Base-by-base conservation (phyloP, 2,888 invertebrate species). In the Orchesella flavescens region DNA sequence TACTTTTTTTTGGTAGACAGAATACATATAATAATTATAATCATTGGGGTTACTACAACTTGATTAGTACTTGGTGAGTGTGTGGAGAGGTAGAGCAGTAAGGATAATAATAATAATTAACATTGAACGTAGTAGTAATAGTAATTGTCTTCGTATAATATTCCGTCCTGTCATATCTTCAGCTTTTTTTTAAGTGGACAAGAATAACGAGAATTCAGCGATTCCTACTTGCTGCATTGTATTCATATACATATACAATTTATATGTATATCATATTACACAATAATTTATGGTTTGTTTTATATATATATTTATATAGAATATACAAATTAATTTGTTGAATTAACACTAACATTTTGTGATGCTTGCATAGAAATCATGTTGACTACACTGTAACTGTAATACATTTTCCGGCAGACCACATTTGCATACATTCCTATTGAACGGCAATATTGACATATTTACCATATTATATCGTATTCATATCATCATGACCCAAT, bases 281-380 rank as follows among this genome's bases (percentile, higher is more conserved):
- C 53, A 53, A 53, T 17, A 17, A 17, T 53, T 53, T 53, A n/a
- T 53, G 13, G 1, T n/a, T 53, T 53, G 13, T n/a, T n/a, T 53
- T 53, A 5, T 53, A 13, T 17, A 57, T 19, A 57, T 69, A 15
- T 21, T 21, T 69, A n/a, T 66, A 44, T 44, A 69, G 53, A n/a
- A 53, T 69, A 77, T 77, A 77, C 76, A 76, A 76, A 76, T 76
- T 66, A 76, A 76, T 76, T 76, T 76, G 65, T 76, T 66, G 49
- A 49, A 49, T 15, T 15, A 15, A 12, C 49, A 12, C 49, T 49
- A 49, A 15, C 49, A 49, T 3, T 49, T 49, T 49, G 49, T 49
- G 49, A 21, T 59, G 17, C 59, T 77, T 78, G 71, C 78, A 78
- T 59, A 71, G 61, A 77, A 78, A 71, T 71, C 69, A 66, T 71